Conservation (phyloP, 2,113 vertebrate genomes). For the Corvus cornix region DNA sequence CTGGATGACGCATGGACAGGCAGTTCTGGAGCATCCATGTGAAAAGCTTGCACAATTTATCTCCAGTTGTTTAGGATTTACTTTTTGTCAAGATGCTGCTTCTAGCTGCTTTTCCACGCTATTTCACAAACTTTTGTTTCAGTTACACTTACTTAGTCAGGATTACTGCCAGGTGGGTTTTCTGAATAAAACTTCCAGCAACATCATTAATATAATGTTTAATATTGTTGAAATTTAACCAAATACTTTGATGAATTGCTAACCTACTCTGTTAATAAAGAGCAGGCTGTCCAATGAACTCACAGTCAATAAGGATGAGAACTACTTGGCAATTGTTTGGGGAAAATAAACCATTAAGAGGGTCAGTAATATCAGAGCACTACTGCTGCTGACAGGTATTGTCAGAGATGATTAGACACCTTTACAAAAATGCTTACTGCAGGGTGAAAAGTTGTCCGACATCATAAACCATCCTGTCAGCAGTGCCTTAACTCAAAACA, state of each 20-base stretch:
- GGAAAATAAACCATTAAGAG: background rate
- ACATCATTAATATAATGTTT: background rate
- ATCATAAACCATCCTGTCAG: conserved; percentile 11
- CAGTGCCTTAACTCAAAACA: background rate
- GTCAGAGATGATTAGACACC: background rate
- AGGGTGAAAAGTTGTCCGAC: background rate
- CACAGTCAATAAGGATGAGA: background rate
- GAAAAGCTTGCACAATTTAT: background rate
- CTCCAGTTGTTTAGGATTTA: background rate
- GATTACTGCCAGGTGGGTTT: background rate
- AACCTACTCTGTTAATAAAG: background rate
- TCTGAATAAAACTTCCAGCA: background rate
- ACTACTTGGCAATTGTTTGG: background rate
- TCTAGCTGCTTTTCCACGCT: background rate
- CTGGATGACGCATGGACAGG: background rate
- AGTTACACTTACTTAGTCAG: background rate
- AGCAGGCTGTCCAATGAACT: background rate
- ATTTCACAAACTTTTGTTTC: background rate
- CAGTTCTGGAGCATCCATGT: background rate
- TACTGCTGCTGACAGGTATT: background rate
- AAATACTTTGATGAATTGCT: background rate
- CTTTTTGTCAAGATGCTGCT: background rate
- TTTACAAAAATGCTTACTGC: conserved; percentile 2
- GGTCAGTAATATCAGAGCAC: background rate
- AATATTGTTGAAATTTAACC: background rate